Percentiles rank a stretch among this genome's conserved stretches.
phyloP scores from a whole-genome alignment of 2,797 vertebrate genomes.

The Peromyscus eremicus region DNA sequence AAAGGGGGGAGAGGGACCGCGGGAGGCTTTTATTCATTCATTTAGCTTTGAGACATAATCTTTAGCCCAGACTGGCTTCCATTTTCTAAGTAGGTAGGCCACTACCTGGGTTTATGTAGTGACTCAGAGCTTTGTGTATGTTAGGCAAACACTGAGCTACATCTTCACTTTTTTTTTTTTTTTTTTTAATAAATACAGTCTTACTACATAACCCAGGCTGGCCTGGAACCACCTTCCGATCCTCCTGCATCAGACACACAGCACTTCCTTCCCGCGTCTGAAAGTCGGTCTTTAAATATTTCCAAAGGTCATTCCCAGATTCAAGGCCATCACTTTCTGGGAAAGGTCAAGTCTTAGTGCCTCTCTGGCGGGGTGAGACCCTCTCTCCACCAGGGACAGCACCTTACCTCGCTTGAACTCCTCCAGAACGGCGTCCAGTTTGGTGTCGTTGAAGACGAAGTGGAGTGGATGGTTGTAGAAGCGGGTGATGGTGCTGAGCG shows the following conservation, averaged over 20 bases:
- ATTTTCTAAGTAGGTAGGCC: background rate
- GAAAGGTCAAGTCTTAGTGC: background rate
- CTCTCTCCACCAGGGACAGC: background rate
- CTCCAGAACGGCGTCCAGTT: slow-evolving; percentile 95
- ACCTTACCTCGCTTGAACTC: slow-evolving; percentile 93
- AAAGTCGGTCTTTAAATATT: background rate
- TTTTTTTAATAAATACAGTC: background rate
- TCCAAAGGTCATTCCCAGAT: background rate
- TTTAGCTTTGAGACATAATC: background rate
- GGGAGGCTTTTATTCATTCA: background rate
- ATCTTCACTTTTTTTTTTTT: background rate
- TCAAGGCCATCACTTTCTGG: slow-evolving; percentile 8
- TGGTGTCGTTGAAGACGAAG: slow-evolving; percentile 97
- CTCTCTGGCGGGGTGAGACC: too few relatives aligned
- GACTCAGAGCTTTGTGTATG: background rate
- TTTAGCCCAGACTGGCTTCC: background rate
- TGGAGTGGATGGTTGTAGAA: slow-evolving; percentile 97
- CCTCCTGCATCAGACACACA: background rate
- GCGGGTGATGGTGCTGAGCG: slow-evolving; percentile 95
- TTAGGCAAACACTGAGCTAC: background rate
- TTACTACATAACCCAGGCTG: background rate
- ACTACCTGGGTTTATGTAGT: background rate
- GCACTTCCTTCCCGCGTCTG: background rate
- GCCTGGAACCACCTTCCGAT: background rate
- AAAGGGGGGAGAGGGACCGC: background rate